Evolutionary conservation across 1,140 invertebrate genomes (phyloP).

Genomic region (Drosophila guanche): DNA sequence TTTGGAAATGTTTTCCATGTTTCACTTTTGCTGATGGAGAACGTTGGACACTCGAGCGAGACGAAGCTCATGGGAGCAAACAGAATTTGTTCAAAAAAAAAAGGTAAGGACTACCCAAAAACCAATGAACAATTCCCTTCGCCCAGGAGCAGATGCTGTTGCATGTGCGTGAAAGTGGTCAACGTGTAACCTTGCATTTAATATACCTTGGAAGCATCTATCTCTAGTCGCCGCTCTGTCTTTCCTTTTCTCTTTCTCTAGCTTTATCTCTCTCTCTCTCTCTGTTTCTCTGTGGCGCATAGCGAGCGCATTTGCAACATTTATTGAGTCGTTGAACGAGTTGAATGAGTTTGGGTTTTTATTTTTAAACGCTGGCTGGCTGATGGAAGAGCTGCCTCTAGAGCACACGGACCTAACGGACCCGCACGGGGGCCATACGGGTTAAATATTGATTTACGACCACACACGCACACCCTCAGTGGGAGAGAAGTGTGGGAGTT

Average conservation of each 20-base stretch:
- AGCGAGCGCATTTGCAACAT: slow-evolving; percentile 77
- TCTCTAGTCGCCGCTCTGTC: no score
- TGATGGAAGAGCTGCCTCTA: slow-evolving; percentile 26
- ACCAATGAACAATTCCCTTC: no score
- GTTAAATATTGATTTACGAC: slow-evolving; percentile 79
- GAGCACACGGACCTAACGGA: slow-evolving; percentile 62
- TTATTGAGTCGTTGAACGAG: slow-evolving; percentile 80
- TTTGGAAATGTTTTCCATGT: slow-evolving; percentile 68
- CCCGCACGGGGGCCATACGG: slow-evolving; percentile 35
- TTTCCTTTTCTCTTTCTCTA: neutral
- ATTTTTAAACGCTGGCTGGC: slow-evolving; percentile 67
- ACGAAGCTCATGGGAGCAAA: slow-evolving; percentile 23
- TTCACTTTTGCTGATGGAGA: slow-evolving; percentile 45
- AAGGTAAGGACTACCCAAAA: no score
- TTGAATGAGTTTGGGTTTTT: slow-evolving; percentile 80
- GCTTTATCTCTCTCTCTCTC: neutral
- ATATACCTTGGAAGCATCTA: no score
- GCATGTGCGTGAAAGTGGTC: slow-evolving; percentile 12
- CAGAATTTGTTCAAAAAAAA: no score
- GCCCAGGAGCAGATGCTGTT: no score
- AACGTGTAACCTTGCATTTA: no score
- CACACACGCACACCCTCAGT: slow-evolving; percentile 38
- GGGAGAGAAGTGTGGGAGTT: slow-evolving; percentile 1
- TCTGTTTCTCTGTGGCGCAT: slow-evolving; percentile 16
- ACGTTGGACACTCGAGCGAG: slow-evolving; percentile 42